Conservation (phyloP, 2,113 vertebrate genomes). For the Mormyrus iriodes region DNA sequence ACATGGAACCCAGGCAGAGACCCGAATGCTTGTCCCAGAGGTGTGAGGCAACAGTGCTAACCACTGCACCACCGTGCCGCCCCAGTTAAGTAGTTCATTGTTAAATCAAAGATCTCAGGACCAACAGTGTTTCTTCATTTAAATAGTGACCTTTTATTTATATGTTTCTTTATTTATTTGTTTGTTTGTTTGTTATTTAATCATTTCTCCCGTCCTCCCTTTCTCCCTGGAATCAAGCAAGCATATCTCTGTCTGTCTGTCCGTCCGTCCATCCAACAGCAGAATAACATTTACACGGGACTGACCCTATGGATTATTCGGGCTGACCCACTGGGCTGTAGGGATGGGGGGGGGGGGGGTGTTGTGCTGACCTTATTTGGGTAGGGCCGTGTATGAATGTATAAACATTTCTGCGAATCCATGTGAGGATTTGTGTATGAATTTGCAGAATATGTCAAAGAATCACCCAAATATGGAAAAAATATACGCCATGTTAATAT, state of each 20-base stretch:
- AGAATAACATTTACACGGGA: not conserved
- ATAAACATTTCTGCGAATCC: not conserved
- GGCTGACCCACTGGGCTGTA: not conserved
- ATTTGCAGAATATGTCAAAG: slow-evolving; percentile 4
- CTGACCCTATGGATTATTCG: not conserved
- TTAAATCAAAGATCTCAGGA: not conserved
- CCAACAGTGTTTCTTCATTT: not conserved
- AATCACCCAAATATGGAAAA: not conserved
- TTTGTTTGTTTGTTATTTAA: not conserved
- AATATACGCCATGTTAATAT: not conserved
- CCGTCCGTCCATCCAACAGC: not conserved
- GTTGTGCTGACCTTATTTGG: slow-evolving; percentile 28
- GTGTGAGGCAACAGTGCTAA: no score
- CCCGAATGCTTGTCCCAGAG: no score
- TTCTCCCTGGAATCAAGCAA: not conserved
- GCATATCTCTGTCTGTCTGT: not conserved
- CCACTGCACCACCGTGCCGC: no score
- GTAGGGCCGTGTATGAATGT: not conserved
- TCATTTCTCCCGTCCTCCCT: not conserved
- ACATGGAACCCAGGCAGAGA: no score
- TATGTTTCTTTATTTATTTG: no score
- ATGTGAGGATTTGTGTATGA: not conserved
- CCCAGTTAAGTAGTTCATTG: not conserved
- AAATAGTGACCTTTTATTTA: not conserved
- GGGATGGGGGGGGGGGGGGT: not conserved